These are phyloP conservation scores for Polydrusus tereticollis DNA, from an alignment of 2,888 invertebrate genomes.

Conservation along the genomic window DNA sequence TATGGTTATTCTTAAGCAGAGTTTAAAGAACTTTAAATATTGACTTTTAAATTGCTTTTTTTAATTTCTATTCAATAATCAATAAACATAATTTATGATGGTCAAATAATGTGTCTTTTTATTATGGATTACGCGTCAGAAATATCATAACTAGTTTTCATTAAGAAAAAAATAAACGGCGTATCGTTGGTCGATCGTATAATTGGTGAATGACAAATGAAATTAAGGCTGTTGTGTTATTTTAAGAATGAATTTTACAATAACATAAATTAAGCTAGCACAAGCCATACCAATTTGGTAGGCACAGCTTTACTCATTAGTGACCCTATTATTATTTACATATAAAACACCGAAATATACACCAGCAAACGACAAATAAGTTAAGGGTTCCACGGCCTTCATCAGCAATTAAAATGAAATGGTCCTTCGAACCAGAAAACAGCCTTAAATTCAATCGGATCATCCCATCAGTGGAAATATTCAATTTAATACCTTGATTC, in stretches of 20 bases:
- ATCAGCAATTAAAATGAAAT: too few species aligned
- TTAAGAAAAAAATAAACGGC: conserved; percentile 1
- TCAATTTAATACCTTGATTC: conserved; percentile 35
- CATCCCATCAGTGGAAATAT: conserved; percentile 22
- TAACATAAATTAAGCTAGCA: too few species aligned
- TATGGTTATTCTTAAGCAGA: too few species aligned
- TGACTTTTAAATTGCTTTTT: too few species aligned
- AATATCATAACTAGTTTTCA: conserved; percentile 15
- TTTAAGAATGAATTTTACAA: too few species aligned
- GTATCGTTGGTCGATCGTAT: conserved; percentile 1
- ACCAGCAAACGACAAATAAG: too few species aligned
- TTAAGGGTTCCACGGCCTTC: too few species aligned
- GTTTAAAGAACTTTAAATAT: too few species aligned
- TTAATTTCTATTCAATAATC: background rate
- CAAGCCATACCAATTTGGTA: too few species aligned
- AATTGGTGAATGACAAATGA: conserved; percentile 6
- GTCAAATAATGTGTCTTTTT: background rate
- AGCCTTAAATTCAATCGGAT: background rate
- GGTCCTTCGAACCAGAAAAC: background rate
- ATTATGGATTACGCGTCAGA: conserved; percentile 20
- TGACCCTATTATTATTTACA: too few species aligned
- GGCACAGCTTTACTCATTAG: too few species aligned
- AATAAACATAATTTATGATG: background rate
- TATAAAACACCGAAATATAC: too few species aligned
- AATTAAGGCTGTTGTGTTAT: background rate